Percentiles rank a stretch among this genome's conserved stretches.
These are phyloP conservation scores for Achroia grisella DNA, from an alignment of 1,140 invertebrate genomes.

Conservation along the genomic window DNA sequence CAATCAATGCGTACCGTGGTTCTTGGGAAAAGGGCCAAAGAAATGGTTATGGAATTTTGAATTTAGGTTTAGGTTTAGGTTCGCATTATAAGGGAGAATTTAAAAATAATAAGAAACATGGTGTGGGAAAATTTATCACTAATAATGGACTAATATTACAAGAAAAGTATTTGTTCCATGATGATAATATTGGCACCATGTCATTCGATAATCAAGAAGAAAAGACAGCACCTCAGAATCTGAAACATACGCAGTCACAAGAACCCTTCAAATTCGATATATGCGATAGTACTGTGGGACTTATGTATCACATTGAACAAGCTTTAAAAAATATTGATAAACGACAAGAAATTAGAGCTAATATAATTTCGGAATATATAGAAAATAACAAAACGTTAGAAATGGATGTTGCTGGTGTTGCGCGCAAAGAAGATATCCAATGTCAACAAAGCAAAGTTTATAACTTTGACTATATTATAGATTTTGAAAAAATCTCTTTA, in stretches of 20 bases:
- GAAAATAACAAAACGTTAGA: constrained; percentile 34
- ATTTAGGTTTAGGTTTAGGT: constrained; percentile 70
- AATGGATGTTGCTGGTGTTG: not conserved
- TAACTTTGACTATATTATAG: constrained; percentile 36
- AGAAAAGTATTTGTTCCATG: constrained; percentile 64
- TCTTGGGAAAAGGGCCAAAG: constrained; percentile 71
- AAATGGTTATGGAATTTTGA: constrained; percentile 69
- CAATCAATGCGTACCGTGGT: constrained; percentile 70
- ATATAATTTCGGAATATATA: constrained; percentile 43
- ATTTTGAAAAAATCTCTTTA: constrained; percentile 57
- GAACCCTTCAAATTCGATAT: constrained; percentile 49
- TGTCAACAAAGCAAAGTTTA: constrained; percentile 3
- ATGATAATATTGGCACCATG: constrained; percentile 58
- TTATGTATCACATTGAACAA: constrained; percentile 50
- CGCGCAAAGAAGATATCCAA: constrained; percentile 9
- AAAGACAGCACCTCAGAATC: not conserved
- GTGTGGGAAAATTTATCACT: constrained; percentile 70
- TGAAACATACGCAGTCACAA: constrained; percentile 14
- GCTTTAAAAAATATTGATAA: constrained; percentile 49
- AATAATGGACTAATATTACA: constrained; percentile 71
- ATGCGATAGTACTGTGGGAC: constrained; percentile 38
- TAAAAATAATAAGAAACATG: constrained; percentile 74
- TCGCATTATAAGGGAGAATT: constrained; percentile 73
- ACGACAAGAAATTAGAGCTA: constrained; percentile 27
- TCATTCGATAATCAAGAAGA: not conserved